phyloP scores from a whole-genome alignment of 2,113 vertebrate genomes.

The Camelus dromedarius region DNA sequence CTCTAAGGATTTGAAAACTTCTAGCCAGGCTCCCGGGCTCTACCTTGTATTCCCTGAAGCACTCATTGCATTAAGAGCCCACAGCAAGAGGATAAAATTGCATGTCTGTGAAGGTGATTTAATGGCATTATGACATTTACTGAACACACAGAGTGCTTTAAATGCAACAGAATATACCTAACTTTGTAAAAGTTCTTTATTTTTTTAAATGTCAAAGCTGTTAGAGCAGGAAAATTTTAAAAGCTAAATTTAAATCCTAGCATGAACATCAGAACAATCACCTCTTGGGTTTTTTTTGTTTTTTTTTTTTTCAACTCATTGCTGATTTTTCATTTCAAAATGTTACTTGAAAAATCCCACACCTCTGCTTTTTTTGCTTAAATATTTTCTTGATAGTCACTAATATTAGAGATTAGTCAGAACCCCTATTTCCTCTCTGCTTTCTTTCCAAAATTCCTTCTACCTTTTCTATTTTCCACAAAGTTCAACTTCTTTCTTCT shows the following conservation, averaged over 20 bases:
- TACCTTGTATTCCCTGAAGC: conserved; percentile 63
- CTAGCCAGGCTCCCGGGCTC: conserved; percentile 42
- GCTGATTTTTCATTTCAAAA: not conserved
- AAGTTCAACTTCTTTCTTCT: not conserved
- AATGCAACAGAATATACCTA: conserved; percentile 81
- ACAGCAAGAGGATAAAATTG: conserved; percentile 79
- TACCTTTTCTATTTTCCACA: not conserved
- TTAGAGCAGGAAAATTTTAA: conserved; percentile 74
- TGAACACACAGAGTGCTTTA: conserved; percentile 80
- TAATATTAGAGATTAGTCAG: not conserved
- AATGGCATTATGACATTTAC: conserved; percentile 86
- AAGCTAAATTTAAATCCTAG: conserved; percentile 77
- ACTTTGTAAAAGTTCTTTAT: conserved; percentile 81
- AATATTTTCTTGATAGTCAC: not conserved
- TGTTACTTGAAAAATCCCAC: not conserved
- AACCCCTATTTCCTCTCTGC: not conserved
- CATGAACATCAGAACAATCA: conserved; percentile 68
- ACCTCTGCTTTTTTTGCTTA: not conserved
- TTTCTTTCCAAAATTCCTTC: not conserved
- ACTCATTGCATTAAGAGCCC: conserved; percentile 38
- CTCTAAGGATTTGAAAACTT: conserved; percentile 19
- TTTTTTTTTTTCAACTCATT: not conserved
- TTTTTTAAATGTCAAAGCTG: conserved; percentile 86
- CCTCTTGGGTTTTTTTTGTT: not conserved
- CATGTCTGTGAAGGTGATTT: conserved; percentile 79